Evolutionary conservation across 1,140 invertebrate species (phyloP).

Genomic region (Diabrotica undecimpunctata): DNA sequence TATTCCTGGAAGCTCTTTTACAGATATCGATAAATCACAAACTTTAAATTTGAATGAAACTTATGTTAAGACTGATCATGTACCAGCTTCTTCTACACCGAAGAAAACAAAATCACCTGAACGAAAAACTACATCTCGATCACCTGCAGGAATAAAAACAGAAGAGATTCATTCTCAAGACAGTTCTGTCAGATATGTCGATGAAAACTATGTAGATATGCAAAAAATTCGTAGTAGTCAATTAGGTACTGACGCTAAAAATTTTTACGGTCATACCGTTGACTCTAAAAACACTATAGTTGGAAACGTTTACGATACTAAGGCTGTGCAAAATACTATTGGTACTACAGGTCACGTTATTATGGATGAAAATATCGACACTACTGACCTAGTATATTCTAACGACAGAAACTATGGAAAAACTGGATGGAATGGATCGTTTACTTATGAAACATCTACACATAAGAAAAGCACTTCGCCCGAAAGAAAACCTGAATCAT

Average conservation of each 20-base stretch:
- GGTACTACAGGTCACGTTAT: slow-evolving; percentile 38
- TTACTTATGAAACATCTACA: slow-evolving; percentile 34
- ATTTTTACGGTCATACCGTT: slow-evolving; percentile 40
- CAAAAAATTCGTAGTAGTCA: slow-evolving; percentile 21
- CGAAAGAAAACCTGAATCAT: background rate
- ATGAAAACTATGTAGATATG: slow-evolving; percentile 32
- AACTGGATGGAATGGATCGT: slow-evolving; percentile 44
- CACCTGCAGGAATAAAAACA: background rate
- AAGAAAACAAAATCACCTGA: background rate
- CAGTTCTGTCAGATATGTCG: slow-evolving; percentile 18
- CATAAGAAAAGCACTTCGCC: slow-evolving; percentile 10
- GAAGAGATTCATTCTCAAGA: background rate
- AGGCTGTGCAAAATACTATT: slow-evolving; percentile 41
- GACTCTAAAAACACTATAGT: slow-evolving; percentile 36
- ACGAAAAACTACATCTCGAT: background rate
- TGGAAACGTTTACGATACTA: slow-evolving; percentile 40
- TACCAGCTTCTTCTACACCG: slow-evolving; percentile 5
- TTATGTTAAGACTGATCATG: background rate
- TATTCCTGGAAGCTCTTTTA: slow-evolving; percentile 17
- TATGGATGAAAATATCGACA: slow-evolving; percentile 34
- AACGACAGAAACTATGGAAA: slow-evolving; percentile 43
- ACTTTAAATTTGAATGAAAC: background rate
- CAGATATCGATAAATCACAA: slow-evolving; percentile 10
- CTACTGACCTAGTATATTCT: slow-evolving; percentile 41
- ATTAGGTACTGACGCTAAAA: slow-evolving; percentile 31